phyloP scores from a whole-genome alignment of 2,797 vertebrate species.

The Synanceia verrucosa region DNA sequence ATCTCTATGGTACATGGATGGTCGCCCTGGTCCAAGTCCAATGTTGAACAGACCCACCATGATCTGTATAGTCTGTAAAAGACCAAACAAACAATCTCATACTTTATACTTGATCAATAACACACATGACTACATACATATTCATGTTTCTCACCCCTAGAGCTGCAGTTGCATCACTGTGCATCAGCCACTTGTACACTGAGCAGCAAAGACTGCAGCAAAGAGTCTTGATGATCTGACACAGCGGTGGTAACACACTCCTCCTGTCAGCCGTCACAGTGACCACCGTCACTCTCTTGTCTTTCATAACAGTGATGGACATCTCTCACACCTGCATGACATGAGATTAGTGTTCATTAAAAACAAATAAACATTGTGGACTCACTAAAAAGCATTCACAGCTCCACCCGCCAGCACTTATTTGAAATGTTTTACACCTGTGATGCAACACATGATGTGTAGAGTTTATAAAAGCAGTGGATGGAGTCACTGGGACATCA shows the following conservation, averaged over 20 bases:
- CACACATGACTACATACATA: rapidly evolving
- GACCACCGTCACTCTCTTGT: not conserved
- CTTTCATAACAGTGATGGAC: not conserved
- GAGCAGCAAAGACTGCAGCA: slow-evolving; percentile 10
- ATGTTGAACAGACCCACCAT: not conserved
- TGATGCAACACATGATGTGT: no score
- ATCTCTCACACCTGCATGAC: slow-evolving; percentile 24
- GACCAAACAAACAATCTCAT: not conserved
- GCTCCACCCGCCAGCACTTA: no score
- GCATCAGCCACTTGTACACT: not conserved
- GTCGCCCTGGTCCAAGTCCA: not conserved
- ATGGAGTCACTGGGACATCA: no score
- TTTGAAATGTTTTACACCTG: no score
- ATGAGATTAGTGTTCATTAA: not conserved
- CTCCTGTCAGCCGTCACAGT: not conserved
- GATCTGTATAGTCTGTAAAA: not conserved
- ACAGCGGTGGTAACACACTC: not conserved
- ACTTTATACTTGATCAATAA: not conserved
- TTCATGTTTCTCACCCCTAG: slow-evolving; percentile 35
- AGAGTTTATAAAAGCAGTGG: no score
- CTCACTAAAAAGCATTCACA: no score
- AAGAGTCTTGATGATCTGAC: not conserved
- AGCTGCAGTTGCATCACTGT: not conserved
- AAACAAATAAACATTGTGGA: no score
- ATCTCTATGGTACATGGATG: not conserved